Base-by-base conservation (phyloP, 2,888 invertebrate genomes). In the Hetaerina titia region DNA sequence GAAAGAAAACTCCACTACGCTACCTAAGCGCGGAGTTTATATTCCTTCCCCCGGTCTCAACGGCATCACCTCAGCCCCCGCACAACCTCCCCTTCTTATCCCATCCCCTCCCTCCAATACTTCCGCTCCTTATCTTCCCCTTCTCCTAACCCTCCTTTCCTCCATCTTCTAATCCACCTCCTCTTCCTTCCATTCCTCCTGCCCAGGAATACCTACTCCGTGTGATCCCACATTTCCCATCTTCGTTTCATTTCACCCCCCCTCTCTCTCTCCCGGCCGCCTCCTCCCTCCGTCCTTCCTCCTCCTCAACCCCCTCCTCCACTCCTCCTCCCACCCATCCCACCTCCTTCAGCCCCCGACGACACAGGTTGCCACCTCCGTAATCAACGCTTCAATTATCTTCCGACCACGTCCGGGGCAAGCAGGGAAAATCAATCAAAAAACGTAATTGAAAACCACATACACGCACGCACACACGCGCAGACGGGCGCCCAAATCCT, bases 371-470 rank as follows among this genome's bases (percentile, higher is more conserved):
- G 88, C 89, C 63, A 56, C 95, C 94, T 87, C 89, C 94, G 95
- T 95, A 95, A 95, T 95, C 95, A 95, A 95, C 95, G 95, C 95
- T 95, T 95, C 95, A 95, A 95, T 95, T 95, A 95, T 95, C 95
- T 95, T 89, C 89, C 89, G 57, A 87, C 95, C 58, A 74, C 69
- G 74, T 90, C 90, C 95, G 90, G 25, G 57, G 58, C 81, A 57
- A 87, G 90, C 95, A 90, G 74, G n/a, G 95, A 95, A 95, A 95
- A 95, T 95, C 95, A 95, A 95, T 95, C 95, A 95, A 95, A 95
- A 95, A 95, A 95, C 92, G 95, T 95, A 95, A 95, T 95, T 95
- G 95, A 95, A 95, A 95, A 95, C 95, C 95, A 74, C 94, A 81
- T 81, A 81, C 81, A 31, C 25, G 31, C 81, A 5, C 81, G 13